Evolutionary conservation across 2,113 vertebrate species (phyloP), one percentile per base, ranked within the genome.

Genomic region (Hylia prasina): DNA sequence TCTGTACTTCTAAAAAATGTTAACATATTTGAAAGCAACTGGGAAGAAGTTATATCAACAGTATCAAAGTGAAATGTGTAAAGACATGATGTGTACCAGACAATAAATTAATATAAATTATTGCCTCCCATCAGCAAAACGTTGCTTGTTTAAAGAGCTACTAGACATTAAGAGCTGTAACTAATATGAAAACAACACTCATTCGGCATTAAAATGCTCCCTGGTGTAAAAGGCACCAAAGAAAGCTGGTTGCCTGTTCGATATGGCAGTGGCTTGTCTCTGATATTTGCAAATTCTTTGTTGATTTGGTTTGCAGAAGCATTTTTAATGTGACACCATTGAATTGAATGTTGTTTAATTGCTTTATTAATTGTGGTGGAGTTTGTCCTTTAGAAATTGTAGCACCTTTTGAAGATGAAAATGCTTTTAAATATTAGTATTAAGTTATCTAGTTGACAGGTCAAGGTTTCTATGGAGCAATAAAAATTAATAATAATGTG

Each of bases 311-410:
- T 94, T 93, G 80, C 37, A 58, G 39, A 64, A 93, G 20, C 33
- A 45, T 68, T 96, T 91, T 89, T 70, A 58, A 45, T 33, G 47
- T 73, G 69, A 70, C 61, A 30, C 19, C 19, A 11, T 9, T 94
- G 76, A 87, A 75, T 56, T 68, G 16, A 48, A 13, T 82, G 65
- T 69, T 58, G 50, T 56, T 85, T 89, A 82, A 87, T 90, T 96
- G 63, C 73, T 80, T 92, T 89, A 68, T 86, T 94, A 91, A n/a
- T n/a, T n/a, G n/a, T n/a, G n/a, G n/a, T 65, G n/a, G 50, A 76
- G 39, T 87, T 94, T 81, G 70, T 90, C 84, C 23, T 85, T 91
- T 71, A 87, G 81, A 89, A 87, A 88, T 18, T 44, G 13, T 57
- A 18, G 17, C 58, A 72, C n/a, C 47, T 92, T 94, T 81, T 6